phyloP scores from a whole-genome alignment of 2,113 vertebrate species.

The Reinhardtius hippoglossoides region DNA sequence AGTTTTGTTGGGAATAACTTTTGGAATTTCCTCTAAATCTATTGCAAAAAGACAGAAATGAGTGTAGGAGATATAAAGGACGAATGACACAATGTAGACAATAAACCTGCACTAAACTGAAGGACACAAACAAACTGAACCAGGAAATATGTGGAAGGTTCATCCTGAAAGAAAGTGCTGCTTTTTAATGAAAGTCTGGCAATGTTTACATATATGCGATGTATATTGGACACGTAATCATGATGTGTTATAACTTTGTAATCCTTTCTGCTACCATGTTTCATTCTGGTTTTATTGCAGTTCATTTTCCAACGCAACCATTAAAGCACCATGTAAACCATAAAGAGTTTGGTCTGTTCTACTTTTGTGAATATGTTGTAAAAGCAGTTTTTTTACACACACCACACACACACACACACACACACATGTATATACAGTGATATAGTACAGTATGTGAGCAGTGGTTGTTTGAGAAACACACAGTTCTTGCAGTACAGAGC shows the following conservation, averaged over 20 bases:
- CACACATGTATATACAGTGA: background rate
- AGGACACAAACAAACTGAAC: background rate
- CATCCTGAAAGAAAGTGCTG: background rate
- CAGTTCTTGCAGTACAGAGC: slow-evolving; percentile 58
- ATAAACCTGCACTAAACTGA: background rate
- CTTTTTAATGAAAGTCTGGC: slow-evolving; percentile 6
- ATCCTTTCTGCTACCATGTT: slow-evolving; percentile 27
- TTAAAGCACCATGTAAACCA: slow-evolving; percentile 49
- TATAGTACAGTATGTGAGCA: slow-evolving; percentile 31
- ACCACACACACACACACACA: no score
- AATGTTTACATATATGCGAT: slow-evolving; percentile 9
- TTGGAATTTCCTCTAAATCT: background rate
- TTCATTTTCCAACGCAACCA: slow-evolving; percentile 7
- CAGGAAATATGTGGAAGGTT: background rate
- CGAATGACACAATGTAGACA: background rate
- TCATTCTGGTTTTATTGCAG: slow-evolving; percentile 21
- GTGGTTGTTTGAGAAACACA: slow-evolving; percentile 53
- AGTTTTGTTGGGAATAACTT: background rate
- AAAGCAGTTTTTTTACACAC: background rate
- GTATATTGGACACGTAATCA: slow-evolving; percentile 8
- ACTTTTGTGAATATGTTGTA: slow-evolving; percentile 11
- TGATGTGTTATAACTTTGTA: background rate
- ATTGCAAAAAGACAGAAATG: slow-evolving; percentile 6
- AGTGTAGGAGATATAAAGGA: background rate
- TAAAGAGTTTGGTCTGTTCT: background rate